Conservation (phyloP, 2,113 vertebrate genomes). For the Clinocottus analis region DNA sequence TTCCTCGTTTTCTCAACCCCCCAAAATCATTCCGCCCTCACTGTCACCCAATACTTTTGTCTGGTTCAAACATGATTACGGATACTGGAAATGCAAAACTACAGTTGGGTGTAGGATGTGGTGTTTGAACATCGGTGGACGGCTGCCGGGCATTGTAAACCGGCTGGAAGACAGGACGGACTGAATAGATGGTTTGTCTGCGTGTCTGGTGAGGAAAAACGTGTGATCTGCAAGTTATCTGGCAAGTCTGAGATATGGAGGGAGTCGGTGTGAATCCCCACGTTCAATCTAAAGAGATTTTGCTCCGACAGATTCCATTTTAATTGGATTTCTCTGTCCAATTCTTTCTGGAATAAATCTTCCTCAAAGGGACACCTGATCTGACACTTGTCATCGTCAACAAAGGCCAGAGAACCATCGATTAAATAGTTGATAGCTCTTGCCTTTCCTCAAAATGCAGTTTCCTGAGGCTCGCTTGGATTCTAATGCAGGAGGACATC, state of each 20-base stretch:
- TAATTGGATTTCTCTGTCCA: constrained; percentile 70
- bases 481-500: background rate
- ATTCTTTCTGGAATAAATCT: constrained; percentile 68
- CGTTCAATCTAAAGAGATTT: constrained; percentile 59
- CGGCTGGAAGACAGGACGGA: constrained; percentile 29
- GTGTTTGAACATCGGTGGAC: constrained; percentile 33
- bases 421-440: constrained; percentile 45
- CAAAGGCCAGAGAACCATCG: constrained; percentile 59
- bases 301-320: constrained; percentile 61
- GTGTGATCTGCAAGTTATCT: constrained; percentile 65
- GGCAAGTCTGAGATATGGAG: constrained; percentile 27
- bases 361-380: constrained; percentile 63
- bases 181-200: constrained; percentile 61
- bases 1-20: constrained; percentile 7
- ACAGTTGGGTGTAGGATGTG: constrained; percentile 9
- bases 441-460: background rate
- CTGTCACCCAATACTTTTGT: constrained; percentile 42
- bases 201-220: constrained; percentile 45
- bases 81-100: constrained; percentile 36
- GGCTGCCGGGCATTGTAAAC: constrained; percentile 29
- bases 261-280: constrained; percentile 28
- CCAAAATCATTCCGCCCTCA: constrained; percentile 11
- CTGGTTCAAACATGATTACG: constrained; percentile 56
- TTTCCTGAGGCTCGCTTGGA: background rate
- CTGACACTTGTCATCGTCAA: constrained; percentile 59